Percentiles rank a stretch among this genome's conserved stretches.
phyloP scores from a whole-genome alignment of 2,113 vertebrate genomes.

The Gorsachius goisagi region DNA sequence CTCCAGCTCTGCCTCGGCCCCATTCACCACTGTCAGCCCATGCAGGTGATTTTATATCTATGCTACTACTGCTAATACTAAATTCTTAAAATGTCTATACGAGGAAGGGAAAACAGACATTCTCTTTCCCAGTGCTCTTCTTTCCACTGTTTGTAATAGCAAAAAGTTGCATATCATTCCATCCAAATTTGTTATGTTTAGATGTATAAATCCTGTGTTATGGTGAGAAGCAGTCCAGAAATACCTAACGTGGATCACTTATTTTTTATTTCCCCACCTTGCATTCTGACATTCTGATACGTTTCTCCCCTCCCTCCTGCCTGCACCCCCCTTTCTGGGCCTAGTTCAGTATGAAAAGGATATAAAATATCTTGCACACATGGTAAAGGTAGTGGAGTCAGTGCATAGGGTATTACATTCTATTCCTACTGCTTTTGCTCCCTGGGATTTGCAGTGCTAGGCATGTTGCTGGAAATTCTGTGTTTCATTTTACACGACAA shows the following conservation, averaged over 20 bases:
- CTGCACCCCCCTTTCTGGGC: neutral
- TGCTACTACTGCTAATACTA: neutral
- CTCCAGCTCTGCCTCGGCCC: conserved; percentile 88
- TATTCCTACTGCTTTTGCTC: neutral
- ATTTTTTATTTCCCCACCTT: neutral
- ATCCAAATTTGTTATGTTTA: neutral
- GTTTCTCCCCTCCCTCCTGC: neutral
- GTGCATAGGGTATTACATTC: neutral
- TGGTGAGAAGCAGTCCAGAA: neutral
- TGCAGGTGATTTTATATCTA: conserved; percentile 77
- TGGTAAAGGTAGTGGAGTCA: neutral
- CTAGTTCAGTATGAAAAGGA: neutral
- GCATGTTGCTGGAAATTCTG: neutral
- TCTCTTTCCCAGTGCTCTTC: neutral
- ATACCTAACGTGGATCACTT: rapidly evolving
- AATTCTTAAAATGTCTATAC: neutral
- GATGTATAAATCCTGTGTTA: neutral
- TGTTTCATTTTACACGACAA: neutral
- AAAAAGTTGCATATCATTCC: neutral
- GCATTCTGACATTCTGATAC: neutral
- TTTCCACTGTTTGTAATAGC: neutral
- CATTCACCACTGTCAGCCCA: conserved; percentile 95
- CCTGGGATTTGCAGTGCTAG: neutral
- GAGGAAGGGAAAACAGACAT: neutral
- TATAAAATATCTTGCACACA: neutral